Evolutionary conservation across 1,140 invertebrate species (phyloP).

Genomic region (Drosophila busckii): DNA sequence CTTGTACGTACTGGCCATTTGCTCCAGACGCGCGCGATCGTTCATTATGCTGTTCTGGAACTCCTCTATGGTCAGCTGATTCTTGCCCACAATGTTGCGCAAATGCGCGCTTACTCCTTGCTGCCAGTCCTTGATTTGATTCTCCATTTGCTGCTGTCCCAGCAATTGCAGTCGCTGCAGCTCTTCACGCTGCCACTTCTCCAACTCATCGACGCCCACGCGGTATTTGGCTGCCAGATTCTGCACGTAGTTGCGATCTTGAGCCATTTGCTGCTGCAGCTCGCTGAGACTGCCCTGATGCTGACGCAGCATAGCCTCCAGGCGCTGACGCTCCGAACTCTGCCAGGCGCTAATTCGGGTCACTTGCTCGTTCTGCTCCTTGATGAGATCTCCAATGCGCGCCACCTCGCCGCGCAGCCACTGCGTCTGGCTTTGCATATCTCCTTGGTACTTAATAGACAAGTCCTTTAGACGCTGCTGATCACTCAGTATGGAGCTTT

Average conservation of each 20-base stretch:
- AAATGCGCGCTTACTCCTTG: conserved; percentile 49
- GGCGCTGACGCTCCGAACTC: conserved; percentile 56
- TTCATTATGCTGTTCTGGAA: conserved; percentile 62
- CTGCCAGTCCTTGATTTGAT: conserved; percentile 71
- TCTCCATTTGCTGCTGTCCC: conserved; percentile 56
- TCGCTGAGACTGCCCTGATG: conserved; percentile 66
- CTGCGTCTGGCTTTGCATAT: conserved; percentile 68
- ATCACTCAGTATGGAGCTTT: conserved; percentile 57
- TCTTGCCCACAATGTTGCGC: conserved; percentile 53
- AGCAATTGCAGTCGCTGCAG: conserved; percentile 53
- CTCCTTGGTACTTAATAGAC: conserved; percentile 65
- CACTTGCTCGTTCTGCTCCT: conserved; percentile 65
- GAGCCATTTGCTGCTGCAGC: conserved; percentile 56
- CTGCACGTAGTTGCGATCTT: conserved; percentile 62
- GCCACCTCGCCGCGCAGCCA: conserved; percentile 67
- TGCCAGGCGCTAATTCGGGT: conserved; percentile 65
- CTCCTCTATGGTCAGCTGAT: conserved; percentile 69
- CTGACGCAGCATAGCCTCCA: conserved; percentile 56
- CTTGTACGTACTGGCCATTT: conserved; percentile 63
- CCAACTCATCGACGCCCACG: conserved; percentile 69
- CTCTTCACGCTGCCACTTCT: conserved; percentile 67
- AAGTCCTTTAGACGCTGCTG: conserved; percentile 65
- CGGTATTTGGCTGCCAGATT: conserved; percentile 67
- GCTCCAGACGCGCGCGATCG: conserved; percentile 56
- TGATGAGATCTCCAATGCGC: conserved; percentile 61